Evolutionary conservation across 2,888 invertebrate genomes (phyloP).

Genomic region (Tipula unca): DNA sequence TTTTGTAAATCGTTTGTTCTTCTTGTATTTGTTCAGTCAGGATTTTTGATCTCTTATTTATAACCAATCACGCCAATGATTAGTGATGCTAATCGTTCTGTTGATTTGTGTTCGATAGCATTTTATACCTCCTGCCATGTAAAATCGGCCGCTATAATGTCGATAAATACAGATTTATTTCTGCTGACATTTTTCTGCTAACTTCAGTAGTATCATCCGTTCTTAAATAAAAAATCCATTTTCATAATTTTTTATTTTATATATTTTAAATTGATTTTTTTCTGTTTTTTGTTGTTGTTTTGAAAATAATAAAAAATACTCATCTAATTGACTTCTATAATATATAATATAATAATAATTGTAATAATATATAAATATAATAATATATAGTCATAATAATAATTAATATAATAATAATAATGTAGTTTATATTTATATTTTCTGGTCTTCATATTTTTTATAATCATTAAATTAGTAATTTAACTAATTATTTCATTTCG

Average conservation of each 20-base stretch:
- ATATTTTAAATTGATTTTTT: neutral
- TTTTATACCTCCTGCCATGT: too few relatives aligned
- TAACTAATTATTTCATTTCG: neutral
- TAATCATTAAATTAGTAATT: neutral
- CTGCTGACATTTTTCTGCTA: too few relatives aligned
- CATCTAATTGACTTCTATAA: constrained; percentile 19
- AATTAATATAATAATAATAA: neutral
- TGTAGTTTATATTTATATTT: neutral
- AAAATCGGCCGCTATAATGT: too few relatives aligned
- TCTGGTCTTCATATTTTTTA: neutral
- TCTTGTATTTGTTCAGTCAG: too few relatives aligned
- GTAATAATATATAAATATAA: constrained; percentile 18
- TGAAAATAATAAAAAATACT: constrained; percentile 17
- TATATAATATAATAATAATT: constrained; percentile 16
- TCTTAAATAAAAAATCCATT: neutral
- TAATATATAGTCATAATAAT: constrained; percentile 9
- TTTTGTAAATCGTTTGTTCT: neutral
- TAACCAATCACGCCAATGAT: too few relatives aligned
- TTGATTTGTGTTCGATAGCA: too few relatives aligned
- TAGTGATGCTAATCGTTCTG: too few relatives aligned
- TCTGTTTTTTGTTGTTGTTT: neutral
- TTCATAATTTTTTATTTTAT: neutral
- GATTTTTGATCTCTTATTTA: too few relatives aligned
- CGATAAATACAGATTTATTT: too few relatives aligned
- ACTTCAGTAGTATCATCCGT: too few relatives aligned